Percentiles rank a stretch among this genome's conserved stretches.
These are phyloP conservation scores for Limnephilus marmoratus DNA, from an alignment of 2,888 invertebrate genomes.

Conservation along the genomic window DNA sequence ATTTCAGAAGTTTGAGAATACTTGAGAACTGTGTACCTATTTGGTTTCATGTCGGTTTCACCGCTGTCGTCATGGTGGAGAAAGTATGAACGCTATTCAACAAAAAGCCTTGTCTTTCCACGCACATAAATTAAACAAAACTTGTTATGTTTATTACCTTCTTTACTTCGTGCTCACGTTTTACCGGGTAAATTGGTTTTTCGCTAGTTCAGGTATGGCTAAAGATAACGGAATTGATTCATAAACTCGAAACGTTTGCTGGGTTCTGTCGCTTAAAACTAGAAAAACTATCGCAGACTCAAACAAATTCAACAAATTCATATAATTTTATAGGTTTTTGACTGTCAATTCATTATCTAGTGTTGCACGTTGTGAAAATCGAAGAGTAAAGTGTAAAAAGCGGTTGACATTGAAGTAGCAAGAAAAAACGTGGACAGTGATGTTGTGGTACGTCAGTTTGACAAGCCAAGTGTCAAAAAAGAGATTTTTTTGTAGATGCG, in stretches of 20 bases:
- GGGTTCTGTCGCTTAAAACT: not conserved
- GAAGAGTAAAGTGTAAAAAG: not conserved
- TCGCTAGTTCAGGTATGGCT: slow-evolving; percentile 3
- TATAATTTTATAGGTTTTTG: not conserved
- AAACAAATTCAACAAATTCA: not conserved
- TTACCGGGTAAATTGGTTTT: not conserved
- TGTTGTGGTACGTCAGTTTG: slow-evolving; percentile 22
- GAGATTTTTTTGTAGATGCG: not conserved
- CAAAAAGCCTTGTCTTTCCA: not conserved
- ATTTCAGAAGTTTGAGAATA: not conserved
- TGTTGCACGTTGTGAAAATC: not conserved
- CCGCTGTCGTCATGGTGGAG: not conserved
- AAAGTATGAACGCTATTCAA: not conserved
- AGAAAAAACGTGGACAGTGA: slow-evolving; percentile 1
- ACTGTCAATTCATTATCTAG: not conserved
- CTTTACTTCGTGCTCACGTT: not conserved
- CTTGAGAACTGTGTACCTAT: not conserved
- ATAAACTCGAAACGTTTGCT: slow-evolving; percentile 21
- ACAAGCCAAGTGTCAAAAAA: slow-evolving; percentile 7
- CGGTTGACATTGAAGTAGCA: not conserved
- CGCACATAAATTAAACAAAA: not conserved
- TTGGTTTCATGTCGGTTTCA: not conserved
- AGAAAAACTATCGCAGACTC: not conserved
- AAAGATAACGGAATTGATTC: slow-evolving; percentile 25
- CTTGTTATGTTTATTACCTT: not conserved